These are phyloP conservation scores for Cephus pygmeus DNA, from an alignment of 2,888 invertebrate species.

Conservation along the genomic window DNA sequence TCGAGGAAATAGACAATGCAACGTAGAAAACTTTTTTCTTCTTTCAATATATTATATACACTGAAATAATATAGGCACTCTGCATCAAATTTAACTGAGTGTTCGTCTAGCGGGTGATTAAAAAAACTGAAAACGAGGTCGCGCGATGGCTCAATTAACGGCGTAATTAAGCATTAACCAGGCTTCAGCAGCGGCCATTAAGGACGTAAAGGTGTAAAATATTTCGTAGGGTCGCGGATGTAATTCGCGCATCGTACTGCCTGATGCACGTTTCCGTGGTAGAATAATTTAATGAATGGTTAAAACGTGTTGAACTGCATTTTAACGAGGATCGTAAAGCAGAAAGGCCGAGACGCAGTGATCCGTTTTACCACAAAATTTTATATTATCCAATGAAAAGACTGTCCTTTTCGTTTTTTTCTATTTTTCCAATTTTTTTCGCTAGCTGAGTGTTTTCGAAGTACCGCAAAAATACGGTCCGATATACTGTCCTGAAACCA, in stretches of 20 bases:
- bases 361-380: not conserved
- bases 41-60: not conserved
- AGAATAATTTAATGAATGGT: not conserved
- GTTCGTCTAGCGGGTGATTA: not conserved
- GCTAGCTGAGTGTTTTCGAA: not conserved
- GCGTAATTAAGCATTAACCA: not conserved
- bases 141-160: not conserved
- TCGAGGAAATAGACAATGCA: not conserved
- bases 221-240: not conserved
- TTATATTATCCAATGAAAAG: not conserved
- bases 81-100: not conserved
- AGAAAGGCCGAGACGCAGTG: not conserved
- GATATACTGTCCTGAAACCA: too few species aligned
- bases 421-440: not conserved
- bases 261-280: not conserved
- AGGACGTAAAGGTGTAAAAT: not conserved
- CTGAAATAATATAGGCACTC: not conserved
- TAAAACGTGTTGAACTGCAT: not conserved
- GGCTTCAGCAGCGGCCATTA: not conserved
- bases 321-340: not conserved
- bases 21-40: not conserved
- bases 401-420: not conserved
- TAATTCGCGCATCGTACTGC: not conserved
- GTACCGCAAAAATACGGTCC: not conserved
- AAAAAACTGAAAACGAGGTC: not conserved